Evolutionary conservation across 2,113 vertebrate species (phyloP).

Genomic region (Daubentonia madagascariensis): DNA sequence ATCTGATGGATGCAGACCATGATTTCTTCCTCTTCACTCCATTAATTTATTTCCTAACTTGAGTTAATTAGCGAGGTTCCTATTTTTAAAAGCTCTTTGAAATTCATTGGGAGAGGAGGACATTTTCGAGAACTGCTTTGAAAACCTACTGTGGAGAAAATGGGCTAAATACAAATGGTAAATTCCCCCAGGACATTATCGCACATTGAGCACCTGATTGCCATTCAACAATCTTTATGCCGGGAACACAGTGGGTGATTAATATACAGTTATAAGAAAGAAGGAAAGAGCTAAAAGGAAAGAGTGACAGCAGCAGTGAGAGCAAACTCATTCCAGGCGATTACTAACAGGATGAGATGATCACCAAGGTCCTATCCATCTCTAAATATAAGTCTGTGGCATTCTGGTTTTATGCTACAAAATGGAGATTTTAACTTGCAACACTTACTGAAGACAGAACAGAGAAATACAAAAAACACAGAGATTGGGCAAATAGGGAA

Average conservation of each 20-base stretch:
- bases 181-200: conserved; percentile 37
- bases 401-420: conserved; percentile 8
- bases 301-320: not conserved
- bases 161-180: conserved; percentile 17
- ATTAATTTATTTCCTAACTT: conserved; percentile 83
- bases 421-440: not conserved
- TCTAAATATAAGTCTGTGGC: not conserved
- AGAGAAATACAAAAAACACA: not conserved
- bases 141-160: conserved; percentile 61
- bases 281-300: not conserved
- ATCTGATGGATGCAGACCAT: conserved; percentile 70
- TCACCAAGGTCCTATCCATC: not conserved
- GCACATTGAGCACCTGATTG: conserved; percentile 50
- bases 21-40: conserved; percentile 75
- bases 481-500: not conserved
- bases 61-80: conserved; percentile 81
- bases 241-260: conserved; percentile 22
- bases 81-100: conserved; percentile 77
- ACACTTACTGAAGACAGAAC: not conserved
- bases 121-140: conserved; percentile 49
- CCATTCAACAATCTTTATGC: not conserved
- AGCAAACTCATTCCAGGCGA: not conserved
- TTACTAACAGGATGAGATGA: not conserved
- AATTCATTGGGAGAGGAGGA: conserved; percentile 39
- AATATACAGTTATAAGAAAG: conserved; percentile 6